These are phyloP conservation scores for Cantharis rustica DNA, from an alignment of 2,888 invertebrate species.

Conservation along the genomic window DNA sequence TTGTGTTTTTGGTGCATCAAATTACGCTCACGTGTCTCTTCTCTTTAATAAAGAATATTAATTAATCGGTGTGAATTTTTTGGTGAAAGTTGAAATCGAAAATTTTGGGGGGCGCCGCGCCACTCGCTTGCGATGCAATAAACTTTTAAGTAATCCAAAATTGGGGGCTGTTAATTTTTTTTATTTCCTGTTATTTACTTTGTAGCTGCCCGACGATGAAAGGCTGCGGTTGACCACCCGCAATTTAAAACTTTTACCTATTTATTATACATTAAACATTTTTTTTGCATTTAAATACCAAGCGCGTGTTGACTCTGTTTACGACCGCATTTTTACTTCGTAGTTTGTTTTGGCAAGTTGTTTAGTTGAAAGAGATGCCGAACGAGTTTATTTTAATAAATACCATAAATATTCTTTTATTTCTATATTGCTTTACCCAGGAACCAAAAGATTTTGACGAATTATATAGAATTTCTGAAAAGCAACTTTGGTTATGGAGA, in stretches of 20 bases:
- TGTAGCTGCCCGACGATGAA: conserved; percentile 11
- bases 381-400: neutral
- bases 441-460: neutral
- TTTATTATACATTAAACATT: neutral
- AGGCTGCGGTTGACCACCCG: conserved; percentile 19
- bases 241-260: neutral
- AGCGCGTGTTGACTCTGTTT: neutral
- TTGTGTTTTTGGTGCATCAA: neutral
- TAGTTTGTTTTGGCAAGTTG: neutral
- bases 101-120: neutral
- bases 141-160: conserved; percentile 1
- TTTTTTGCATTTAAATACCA: neutral
- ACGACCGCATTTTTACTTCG: neutral
- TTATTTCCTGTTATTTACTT: conserved; percentile 17
- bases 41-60: neutral
- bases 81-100: neutral
- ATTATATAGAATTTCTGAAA: neutral
- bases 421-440: neutral
- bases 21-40: neutral
- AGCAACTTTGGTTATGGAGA: no score
- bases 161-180: conserved; percentile 17
- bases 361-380: neutral
- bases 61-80: neutral
- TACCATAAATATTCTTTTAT: neutral
- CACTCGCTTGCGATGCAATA: neutral